Percentiles rank a stretch among this genome's conserved stretches.
Conservation (phyloP, 2,113 vertebrate species). For the Collichthys lucidus region DNA sequence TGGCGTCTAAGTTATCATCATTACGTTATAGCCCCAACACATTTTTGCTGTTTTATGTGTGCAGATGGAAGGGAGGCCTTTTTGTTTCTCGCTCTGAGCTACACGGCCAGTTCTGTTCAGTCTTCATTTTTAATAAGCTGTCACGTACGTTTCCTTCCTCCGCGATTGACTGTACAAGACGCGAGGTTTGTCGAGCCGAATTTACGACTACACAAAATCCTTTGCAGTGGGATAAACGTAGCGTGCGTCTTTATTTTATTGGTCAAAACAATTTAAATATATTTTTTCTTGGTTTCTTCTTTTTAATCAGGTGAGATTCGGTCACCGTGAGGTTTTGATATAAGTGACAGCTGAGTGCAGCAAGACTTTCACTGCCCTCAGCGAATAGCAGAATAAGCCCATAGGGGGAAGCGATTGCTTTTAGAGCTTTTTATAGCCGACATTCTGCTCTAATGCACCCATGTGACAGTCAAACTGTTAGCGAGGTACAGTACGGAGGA, state of each 20-base stretch:
- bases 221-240: background rate
- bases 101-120: background rate
- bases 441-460: conserved; percentile 2
- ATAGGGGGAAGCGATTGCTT: background rate
- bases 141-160: background rate
- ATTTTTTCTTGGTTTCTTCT: background rate
- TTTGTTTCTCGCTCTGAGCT: conserved; percentile 14
- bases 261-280: background rate
- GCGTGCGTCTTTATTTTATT: background rate
- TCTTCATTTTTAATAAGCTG: conserved; percentile 27
- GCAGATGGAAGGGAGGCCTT: conserved; percentile 15
- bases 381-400: background rate
- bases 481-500: background rate
- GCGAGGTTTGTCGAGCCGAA: too few species aligned
- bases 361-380: background rate
- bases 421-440: conserved; percentile 18
- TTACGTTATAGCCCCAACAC: conserved; percentile 7
- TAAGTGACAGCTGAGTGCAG: background rate
- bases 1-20: background rate
- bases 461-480: conserved; percentile 25
- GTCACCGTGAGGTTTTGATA: background rate
- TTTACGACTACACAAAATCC: too few species aligned
- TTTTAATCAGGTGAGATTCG: background rate
- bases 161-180: background rate
- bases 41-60: conserved; percentile 9